Base-by-base conservation (phyloP, 2,888 invertebrate species). In the Apotomis betuletana region DNA sequence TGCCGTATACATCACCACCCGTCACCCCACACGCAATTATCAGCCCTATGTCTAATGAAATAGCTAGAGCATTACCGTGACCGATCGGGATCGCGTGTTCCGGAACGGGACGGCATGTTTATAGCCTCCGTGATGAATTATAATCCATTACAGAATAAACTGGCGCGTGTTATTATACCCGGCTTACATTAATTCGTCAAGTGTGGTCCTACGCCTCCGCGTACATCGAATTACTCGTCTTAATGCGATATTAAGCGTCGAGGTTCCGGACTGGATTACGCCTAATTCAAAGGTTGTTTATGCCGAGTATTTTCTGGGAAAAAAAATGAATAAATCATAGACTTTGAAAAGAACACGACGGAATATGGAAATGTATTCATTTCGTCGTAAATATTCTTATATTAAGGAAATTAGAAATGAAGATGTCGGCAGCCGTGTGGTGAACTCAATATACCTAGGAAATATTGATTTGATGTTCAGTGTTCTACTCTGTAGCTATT, bases 101-200 rank as follows among this genome's bases (percentile, higher is more conserved):
- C 54, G 49, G 60, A 62, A 57, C 51, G 65, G 60, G 55, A 54
- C 60, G 67, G 67, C 71, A 71, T 67, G 71, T 71, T 71, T 71
- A 71, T 75, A 74, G 70, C 65, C 63, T 73, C 67, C 77, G 75
- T 81, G 83, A 84, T 81, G 80, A 79, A 83, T 80, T 80, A 81
- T 81, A 81, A 81, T 84, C 81, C 82, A 81, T 82, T 81, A 81
- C 78, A 74, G 78, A 77, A 82, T 79, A 83, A 81, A 81, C 80
- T 75, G 81, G 77, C 77, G 74, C 60, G 71, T 74, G 78, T 79
- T 83, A 82, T 83, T 83, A 85, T 84, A 83, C 82, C 80, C 44
- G 75, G 82, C 77, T 78, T 77, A 81, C 82, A 83, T 82, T 84
- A 84, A 81, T 84, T 83, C 85, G 80, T 85, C 86, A 83, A 84